Percentiles rank a stretch among this genome's conserved stretches.
Evolutionary conservation across 2,797 vertebrate species (phyloP).

Genomic region (Sebastes vulpes): DNA sequence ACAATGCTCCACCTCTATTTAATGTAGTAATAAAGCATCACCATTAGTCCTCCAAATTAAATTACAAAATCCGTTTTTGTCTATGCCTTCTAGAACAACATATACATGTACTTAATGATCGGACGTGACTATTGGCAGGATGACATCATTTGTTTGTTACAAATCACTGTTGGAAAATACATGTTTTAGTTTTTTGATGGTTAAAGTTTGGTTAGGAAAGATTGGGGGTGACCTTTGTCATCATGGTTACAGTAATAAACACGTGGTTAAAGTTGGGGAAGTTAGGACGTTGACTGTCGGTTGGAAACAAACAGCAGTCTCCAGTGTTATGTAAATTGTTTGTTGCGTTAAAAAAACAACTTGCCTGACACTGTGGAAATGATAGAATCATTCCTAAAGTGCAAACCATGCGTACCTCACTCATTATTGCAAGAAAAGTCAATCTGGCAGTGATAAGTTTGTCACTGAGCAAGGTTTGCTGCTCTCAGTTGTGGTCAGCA

Average conservation of each 20-base stretch:
- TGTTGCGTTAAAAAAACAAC: neutral
- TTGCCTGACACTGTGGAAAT: neutral
- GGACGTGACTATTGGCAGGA: neutral
- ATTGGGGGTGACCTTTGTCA: no score
- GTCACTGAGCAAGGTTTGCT: neutral
- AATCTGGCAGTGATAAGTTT: neutral
- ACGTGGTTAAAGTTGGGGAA: neutral
- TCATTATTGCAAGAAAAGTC: neutral
- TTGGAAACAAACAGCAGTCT: neutral
- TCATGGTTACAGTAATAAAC: neutral
- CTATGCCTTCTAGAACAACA: neutral
- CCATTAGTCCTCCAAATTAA: no score
- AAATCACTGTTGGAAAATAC: neutral
- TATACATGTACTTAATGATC: neutral
- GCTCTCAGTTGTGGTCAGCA: constrained; percentile 8
- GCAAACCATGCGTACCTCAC: neutral
- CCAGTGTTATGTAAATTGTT: neutral
- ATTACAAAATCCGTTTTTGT: no score
- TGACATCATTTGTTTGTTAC: no score
- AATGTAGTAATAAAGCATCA: no score
- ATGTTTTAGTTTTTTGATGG: no score
- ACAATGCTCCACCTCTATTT: no score
- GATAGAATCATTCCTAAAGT: neutral
- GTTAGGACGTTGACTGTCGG: neutral
- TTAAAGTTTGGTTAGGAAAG: no score